Percentiles rank a stretch among this genome's conserved stretches.
These are phyloP conservation scores for Pardalotus punctatus DNA, from an alignment of 2,113 vertebrate species.

Conservation along the genomic window DNA sequence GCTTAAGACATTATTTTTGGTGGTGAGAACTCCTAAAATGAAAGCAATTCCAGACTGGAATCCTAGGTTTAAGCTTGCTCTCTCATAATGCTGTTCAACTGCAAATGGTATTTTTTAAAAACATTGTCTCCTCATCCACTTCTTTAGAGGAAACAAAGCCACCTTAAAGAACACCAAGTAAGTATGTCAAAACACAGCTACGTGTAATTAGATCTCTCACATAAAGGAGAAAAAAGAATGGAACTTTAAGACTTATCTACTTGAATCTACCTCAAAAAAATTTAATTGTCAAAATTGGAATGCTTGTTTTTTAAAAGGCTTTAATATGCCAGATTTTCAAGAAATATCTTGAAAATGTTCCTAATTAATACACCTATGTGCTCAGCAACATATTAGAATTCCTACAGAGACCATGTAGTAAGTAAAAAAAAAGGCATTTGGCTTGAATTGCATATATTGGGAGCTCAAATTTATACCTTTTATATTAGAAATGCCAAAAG, in stretches of 20 bases:
- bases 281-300: background rate
- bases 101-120: background rate
- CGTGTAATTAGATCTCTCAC: background rate
- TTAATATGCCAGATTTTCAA: background rate
- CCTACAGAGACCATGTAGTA: background rate
- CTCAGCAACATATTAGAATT: background rate
- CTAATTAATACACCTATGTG: background rate
- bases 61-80: background rate
- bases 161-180: background rate
- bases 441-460: background rate
- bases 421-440: background rate
- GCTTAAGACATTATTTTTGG: background rate
- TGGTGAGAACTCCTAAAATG: background rate
- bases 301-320: background rate
- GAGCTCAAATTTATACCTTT: background rate
- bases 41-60: background rate
- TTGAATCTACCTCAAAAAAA: background rate
- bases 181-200: background rate
- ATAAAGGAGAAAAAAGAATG: background rate
- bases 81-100: background rate
- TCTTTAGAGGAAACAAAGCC: background rate
- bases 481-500: background rate
- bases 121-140: background rate
- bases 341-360: background rate
- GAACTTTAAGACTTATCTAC: background rate